phyloP scores from a whole-genome alignment of 2,888 invertebrate genomes.

The Prosapia bicincta region DNA sequence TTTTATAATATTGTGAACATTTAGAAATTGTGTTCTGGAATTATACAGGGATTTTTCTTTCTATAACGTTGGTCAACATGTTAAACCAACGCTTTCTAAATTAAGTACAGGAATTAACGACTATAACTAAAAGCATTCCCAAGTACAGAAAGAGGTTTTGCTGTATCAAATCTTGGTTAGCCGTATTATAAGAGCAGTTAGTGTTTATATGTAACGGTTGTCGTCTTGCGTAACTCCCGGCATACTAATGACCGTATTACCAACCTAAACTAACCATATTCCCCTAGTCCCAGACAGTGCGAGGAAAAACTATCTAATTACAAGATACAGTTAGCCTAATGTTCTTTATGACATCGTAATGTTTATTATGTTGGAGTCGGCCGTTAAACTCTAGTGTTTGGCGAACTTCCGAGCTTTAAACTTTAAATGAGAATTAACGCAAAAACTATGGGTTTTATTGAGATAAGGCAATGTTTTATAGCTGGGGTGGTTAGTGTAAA shows the following conservation, averaged over 20 bases:
- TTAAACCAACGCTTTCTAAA: too few species aligned
- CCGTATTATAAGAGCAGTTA: not conserved
- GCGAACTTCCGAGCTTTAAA: not conserved
- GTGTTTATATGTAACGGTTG: not conserved
- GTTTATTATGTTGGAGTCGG: not conserved
- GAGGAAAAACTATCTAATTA: not conserved
- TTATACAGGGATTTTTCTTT: too few species aligned
- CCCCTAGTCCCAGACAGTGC: not conserved
- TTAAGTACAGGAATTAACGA: too few species aligned
- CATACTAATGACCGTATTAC: not conserved
- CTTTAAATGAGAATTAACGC: not conserved
- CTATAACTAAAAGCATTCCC: not conserved
- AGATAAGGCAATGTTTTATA: too few species aligned
- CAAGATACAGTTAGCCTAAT: not conserved
- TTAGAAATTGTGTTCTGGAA: too few species aligned
- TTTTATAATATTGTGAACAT: too few species aligned
- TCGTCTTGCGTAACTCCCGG: not conserved
- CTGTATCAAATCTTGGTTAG: not conserved
- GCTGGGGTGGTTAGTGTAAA: too few species aligned
- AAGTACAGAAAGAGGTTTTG: not conserved
- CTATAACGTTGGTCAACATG: too few species aligned
- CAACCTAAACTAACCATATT: not conserved
- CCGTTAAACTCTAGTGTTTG: not conserved
- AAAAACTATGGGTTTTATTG: too few species aligned
- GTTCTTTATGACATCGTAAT: not conserved